phyloP scores from a whole-genome alignment of 1,140 invertebrate species.

The Achroia grisella region DNA sequence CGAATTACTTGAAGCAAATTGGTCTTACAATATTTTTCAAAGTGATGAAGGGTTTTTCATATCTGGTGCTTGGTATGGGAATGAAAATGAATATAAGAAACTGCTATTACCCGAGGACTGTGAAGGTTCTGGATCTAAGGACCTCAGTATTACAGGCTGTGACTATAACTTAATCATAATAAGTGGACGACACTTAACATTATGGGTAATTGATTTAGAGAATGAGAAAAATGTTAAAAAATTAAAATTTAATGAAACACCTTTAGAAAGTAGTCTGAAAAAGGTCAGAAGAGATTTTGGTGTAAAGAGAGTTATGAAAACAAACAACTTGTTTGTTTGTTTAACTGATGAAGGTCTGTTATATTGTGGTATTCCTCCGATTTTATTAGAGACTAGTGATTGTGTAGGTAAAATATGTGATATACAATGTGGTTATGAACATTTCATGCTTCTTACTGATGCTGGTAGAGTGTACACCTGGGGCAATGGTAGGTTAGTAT shows the following conservation, averaged over 20 bases:
- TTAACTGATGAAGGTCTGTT: conserved; percentile 71
- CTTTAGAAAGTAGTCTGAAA: conserved; percentile 20
- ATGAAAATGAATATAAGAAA: conserved; percentile 24
- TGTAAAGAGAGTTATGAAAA: conserved; percentile 28
- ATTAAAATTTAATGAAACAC: conserved; percentile 25
- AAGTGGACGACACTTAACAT: conserved; percentile 12
- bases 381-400: conserved; percentile 72
- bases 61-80: conserved; percentile 31
- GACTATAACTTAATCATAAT: conserved; percentile 40
- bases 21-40: conserved; percentile 55
- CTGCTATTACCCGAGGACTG: conserved; percentile 25
- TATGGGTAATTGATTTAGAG: conserved; percentile 38
- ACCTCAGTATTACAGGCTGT: conserved; percentile 29
- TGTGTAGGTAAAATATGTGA: conserved; percentile 75
- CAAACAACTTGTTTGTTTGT: conserved; percentile 44
- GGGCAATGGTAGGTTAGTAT: conserved; percentile 85
- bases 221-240: conserved; percentile 22
- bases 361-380: conserved; percentile 74
- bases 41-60: conserved; percentile 27
- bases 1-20: conserved; percentile 32
- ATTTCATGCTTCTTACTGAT: conserved; percentile 81
- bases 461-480: conserved; percentile 84
- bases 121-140: conserved; percentile 5
- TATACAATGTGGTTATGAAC: conserved; percentile 85
- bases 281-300: conserved; percentile 17